Percentiles rank a stretch among this genome's conserved stretches.
Evolutionary conservation across 1,140 invertebrate genomes (phyloP).

Genomic region (Tenebrio molitor): DNA sequence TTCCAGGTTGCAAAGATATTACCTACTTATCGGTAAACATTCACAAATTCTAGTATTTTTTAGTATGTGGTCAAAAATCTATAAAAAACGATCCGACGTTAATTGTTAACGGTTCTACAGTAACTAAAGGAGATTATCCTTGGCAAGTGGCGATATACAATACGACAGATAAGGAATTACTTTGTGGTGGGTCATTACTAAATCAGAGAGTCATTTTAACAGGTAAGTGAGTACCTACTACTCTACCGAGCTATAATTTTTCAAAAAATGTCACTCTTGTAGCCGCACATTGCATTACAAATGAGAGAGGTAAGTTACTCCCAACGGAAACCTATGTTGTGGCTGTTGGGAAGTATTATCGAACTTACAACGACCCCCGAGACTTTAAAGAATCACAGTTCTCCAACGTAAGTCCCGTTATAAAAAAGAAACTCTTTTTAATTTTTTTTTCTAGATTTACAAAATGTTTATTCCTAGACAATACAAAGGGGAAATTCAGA

Average conservation of each 20-base stretch:
- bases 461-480: not conserved
- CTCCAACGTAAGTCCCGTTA: not conserved
- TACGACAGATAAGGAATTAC: not conserved
- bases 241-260: too few relatives aligned
- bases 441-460: not conserved
- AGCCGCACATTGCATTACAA: not conserved
- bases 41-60: not conserved
- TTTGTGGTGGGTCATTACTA: slow-evolving; percentile 1
- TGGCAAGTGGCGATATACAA: slow-evolving; percentile 1
- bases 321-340: not conserved
- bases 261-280: not conserved
- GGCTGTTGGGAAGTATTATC: slow-evolving; percentile 4
- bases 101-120: not conserved
- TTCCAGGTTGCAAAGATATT: not conserved
- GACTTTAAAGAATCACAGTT: not conserved
- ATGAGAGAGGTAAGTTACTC: not conserved
- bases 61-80: not conserved
- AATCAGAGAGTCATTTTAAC: slow-evolving; percentile 3
- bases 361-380: not conserved
- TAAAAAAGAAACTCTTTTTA: not conserved
- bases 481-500: not conserved
- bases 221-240: not conserved
- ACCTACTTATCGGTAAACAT: not conserved
- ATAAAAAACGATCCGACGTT: not conserved
- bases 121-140: slow-evolving; percentile 3